Conservation (phyloP, 2,113 vertebrate species). For the Stercorarius parasiticus region DNA sequence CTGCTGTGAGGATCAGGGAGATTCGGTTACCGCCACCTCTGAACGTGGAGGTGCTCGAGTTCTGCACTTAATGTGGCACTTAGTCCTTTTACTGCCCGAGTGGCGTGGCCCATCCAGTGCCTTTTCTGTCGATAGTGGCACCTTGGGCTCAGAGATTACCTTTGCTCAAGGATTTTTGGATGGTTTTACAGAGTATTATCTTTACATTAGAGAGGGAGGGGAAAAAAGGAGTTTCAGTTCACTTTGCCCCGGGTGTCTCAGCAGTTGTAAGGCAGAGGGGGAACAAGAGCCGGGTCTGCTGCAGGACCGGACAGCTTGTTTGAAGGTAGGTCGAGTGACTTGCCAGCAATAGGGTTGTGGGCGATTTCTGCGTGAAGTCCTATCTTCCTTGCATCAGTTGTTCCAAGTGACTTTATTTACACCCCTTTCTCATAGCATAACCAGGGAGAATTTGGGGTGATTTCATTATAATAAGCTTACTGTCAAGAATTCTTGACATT, state of each 20-base stretch:
- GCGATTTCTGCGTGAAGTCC: not conserved
- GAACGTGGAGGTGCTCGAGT: not conserved
- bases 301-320: not conserved
- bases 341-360: not conserved
- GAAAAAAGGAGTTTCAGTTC: not conserved
- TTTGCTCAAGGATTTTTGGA: not conserved
- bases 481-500: not conserved
- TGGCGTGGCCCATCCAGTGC: not conserved
- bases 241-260: not conserved
- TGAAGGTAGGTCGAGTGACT: not conserved
- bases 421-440: not conserved
- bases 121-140: not conserved
- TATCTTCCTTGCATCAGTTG: not conserved
- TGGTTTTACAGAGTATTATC: not conserved
- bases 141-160: not conserved
- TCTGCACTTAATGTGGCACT: not conserved
- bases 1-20: not conserved
- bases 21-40: not conserved
- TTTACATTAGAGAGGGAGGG: not conserved
- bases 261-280: not conserved
- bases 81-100: not conserved
- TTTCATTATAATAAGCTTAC: conserved; percentile 10
- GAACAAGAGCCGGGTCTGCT: not conserved
- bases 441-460: not conserved
- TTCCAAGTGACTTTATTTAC: not conserved